Conservation (phyloP, 1,140 invertebrate genomes). For the Neoseiulus cucumeris region DNA sequence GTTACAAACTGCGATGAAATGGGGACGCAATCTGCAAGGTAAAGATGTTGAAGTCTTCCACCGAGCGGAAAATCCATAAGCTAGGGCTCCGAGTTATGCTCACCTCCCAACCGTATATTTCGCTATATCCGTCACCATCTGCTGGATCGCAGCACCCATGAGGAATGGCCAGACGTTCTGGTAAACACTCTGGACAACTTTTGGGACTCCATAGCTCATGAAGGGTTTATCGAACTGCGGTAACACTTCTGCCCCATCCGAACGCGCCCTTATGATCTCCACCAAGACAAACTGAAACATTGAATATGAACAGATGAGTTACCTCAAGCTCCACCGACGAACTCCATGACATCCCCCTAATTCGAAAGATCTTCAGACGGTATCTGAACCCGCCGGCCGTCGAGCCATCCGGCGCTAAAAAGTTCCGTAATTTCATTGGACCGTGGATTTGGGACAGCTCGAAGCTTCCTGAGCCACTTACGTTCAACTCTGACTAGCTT, state of each 20-base stretch:
- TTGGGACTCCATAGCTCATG: neutral
- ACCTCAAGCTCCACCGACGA: too few species aligned
- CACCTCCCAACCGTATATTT: slow-evolving; percentile 70
- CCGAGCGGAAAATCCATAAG: neutral
- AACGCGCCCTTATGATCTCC: neutral
- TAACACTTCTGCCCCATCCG: neutral
- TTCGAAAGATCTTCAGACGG: too few species aligned
- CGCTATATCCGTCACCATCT: slow-evolving; percentile 63
- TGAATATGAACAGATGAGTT: neutral
- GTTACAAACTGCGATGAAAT: slow-evolving; percentile 51
- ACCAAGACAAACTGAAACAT: slow-evolving; percentile 13
- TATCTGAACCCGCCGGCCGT: too few species aligned
- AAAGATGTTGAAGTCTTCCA: neutral
- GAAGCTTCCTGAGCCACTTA: too few species aligned
- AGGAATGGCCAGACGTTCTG: slow-evolving; percentile 34
- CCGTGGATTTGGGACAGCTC: too few species aligned
- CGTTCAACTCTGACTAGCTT: too few species aligned
- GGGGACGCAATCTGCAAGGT: slow-evolving; percentile 49
- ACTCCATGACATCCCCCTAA: too few species aligned
- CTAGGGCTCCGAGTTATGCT: too few species aligned
- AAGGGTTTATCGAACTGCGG: neutral
- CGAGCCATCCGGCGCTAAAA: too few species aligned
- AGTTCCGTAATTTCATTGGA: too few species aligned
- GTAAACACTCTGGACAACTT: neutral
- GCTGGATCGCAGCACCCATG: slow-evolving; percentile 60